A percentile compares a stretch with the other conserved stretches of the same genome.
Evolutionary conservation across 2,797 vertebrate species (phyloP).

Genomic region (Periparus ater): DNA sequence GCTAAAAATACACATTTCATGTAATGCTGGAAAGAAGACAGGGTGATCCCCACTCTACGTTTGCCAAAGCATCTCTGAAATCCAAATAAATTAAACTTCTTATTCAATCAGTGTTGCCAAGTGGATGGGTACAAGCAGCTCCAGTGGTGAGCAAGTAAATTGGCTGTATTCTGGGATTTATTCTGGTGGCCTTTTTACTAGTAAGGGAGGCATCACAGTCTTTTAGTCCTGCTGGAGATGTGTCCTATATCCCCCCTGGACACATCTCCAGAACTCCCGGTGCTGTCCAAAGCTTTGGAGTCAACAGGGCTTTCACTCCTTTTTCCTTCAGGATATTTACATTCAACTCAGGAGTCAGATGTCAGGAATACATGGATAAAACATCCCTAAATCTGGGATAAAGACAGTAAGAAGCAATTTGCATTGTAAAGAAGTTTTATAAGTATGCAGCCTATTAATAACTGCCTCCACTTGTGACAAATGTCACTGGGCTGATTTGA

Average conservation of each 20-base stretch:
- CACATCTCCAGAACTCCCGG: background rate
- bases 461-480: constrained; percentile 35
- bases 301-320: background rate
- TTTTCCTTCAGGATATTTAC: background rate
- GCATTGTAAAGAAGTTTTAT: constrained; percentile 47
- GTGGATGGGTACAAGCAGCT: background rate
- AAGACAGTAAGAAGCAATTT: constrained; percentile 30
- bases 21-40: background rate
- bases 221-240: background rate
- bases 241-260: background rate
- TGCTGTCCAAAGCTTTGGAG: background rate
- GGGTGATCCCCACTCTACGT: background rate
- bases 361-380: background rate
- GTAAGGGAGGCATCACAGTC: background rate
- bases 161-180: background rate
- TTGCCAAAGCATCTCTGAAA: background rate
- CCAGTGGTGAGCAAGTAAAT: background rate
- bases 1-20: background rate
- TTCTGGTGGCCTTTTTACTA: background rate
- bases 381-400: background rate
- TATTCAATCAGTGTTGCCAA: background rate
- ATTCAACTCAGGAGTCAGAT: background rate
- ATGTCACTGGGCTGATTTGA: constrained; percentile 52
- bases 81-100: background rate
- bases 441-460: constrained; percentile 54